Evolutionary conservation across 2,888 invertebrate species (phyloP).

Genomic region (Tineola bisselliella): DNA sequence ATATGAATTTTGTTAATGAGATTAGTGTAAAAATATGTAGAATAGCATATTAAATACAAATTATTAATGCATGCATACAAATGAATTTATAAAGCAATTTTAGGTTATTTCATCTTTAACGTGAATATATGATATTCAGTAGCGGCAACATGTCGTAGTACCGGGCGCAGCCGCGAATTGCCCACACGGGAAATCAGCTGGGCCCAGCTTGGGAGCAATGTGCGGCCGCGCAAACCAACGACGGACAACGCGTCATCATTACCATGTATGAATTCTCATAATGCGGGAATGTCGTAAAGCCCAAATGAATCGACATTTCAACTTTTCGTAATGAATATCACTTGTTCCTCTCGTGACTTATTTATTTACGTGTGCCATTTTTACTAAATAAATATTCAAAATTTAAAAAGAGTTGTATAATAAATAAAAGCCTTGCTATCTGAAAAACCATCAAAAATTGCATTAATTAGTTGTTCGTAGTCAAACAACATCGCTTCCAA

Average conservation of each 20-base stretch:
- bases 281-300: background rate
- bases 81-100: background rate
- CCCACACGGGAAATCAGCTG: conserved; percentile 50
- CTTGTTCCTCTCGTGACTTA: background rate
- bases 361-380: no score
- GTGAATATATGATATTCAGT: background rate
- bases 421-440: no score
- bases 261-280: conserved; percentile 8
- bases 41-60: no score
- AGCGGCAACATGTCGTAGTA: background rate
- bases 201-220: conserved; percentile 21
- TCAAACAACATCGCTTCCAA: no score
- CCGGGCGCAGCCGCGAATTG: conserved; percentile 27
- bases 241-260: conserved; percentile 9
- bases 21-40: no score
- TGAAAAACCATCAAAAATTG: no score
- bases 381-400: no score
- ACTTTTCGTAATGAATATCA: background rate
- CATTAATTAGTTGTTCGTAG: no score
- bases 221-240: conserved; percentile 11
- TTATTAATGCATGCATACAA: no score
- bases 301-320: background rate
- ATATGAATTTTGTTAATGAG: no score
- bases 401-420: no score
- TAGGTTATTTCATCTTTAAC: background rate